Percentiles rank a stretch among this genome's conserved stretches.
Conservation (phyloP, 1,140 invertebrate species). For the Ceratitis capitata region DNA sequence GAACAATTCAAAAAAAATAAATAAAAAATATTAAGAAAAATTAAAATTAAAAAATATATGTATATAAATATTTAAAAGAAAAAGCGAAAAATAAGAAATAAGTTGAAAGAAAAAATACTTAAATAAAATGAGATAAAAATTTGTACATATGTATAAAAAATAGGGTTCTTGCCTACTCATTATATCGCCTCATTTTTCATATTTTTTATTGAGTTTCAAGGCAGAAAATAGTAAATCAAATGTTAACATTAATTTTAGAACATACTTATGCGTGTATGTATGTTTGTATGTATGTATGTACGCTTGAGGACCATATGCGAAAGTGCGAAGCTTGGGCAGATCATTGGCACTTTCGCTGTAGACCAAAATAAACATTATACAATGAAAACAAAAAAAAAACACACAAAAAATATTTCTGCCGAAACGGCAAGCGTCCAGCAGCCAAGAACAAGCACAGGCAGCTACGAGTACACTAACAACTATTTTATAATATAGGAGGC, state of each 20-base stretch:
- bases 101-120: too few species aligned
- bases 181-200: not conserved
- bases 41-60: not conserved
- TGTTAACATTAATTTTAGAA: not conserved
- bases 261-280: too few species aligned
- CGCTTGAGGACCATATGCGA: not conserved
- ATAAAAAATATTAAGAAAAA: not conserved
- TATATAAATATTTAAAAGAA: too few species aligned
- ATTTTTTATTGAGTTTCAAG: not conserved
- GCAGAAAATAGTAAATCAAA: not conserved
- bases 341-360: not conserved
- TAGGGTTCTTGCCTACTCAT: not conserved
- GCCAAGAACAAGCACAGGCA: too few species aligned
- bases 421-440: not conserved
- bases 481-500: too few species aligned
- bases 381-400: not conserved
- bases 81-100: too few species aligned
- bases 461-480: too few species aligned
- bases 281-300: too few species aligned
- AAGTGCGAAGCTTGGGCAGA: not conserved
- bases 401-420: not conserved
- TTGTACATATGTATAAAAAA: not conserved
- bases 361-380: not conserved
- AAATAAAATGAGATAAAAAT: too few species aligned
- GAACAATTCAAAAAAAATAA: not conserved